phyloP scores from a whole-genome alignment of 2,888 invertebrate genomes.

The Danaus chrysippus region DNA sequence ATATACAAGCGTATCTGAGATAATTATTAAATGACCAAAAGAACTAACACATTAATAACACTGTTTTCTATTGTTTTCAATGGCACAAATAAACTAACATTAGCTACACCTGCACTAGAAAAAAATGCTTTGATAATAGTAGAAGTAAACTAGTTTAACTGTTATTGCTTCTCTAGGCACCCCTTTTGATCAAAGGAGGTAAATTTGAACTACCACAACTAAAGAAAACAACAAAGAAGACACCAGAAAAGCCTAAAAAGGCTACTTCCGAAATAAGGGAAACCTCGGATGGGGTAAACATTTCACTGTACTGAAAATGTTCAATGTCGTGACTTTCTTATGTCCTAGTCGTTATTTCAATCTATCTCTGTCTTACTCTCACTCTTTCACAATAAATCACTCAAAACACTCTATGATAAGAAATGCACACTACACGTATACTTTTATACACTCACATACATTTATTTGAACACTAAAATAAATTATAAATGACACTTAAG shows the following conservation, averaged over 20 bases:
- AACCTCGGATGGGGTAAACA: constrained; percentile 60
- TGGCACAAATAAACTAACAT: constrained; percentile 55
- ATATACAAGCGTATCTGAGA: constrained; percentile 47
- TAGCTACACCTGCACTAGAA: constrained; percentile 43
- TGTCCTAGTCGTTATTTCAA: constrained; percentile 24
- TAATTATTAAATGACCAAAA: constrained; percentile 49
- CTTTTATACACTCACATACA: not conserved
- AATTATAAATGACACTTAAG: not conserved
- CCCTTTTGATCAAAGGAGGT: constrained; percentile 67
- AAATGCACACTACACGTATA: constrained; percentile 14
- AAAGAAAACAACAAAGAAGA: constrained; percentile 70
- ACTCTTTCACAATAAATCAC: constrained; percentile 9
- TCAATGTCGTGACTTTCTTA: constrained; percentile 28
- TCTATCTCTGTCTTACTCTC: constrained; percentile 19
- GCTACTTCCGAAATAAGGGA: constrained; percentile 47
- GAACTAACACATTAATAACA: constrained; percentile 19
- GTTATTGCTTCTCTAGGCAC: constrained; percentile 67
- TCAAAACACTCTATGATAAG: constrained; percentile 17
- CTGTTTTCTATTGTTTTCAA: constrained; percentile 19
- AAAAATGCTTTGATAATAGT: constrained; percentile 46
- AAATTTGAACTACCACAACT: constrained; percentile 72
- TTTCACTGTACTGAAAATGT: constrained; percentile 33
- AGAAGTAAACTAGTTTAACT: constrained; percentile 47
- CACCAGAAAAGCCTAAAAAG: constrained; percentile 61
- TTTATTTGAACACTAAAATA: not conserved